These are phyloP conservation scores for Amblyraja radiata DNA, from an alignment of 2,797 vertebrate species.

Conservation along the genomic window DNA sequence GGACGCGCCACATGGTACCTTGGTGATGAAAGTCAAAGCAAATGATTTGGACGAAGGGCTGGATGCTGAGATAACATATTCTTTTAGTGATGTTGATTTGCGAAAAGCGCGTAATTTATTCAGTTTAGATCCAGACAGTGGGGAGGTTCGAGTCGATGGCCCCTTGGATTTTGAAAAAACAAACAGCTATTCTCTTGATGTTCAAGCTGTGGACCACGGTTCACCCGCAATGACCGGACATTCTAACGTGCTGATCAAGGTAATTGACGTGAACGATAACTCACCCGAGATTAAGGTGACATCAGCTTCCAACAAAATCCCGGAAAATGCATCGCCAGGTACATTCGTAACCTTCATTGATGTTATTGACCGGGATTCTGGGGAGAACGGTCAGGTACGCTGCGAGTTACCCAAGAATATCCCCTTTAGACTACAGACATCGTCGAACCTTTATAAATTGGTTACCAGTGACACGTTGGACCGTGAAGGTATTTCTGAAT, in stretches of 20 bases:
- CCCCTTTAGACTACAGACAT: background rate
- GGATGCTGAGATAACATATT: too few species aligned
- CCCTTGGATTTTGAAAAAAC: constrained; percentile 68
- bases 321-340: constrained; percentile 59
- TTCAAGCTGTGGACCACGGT: constrained; percentile 17
- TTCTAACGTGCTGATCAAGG: constrained; percentile 57
- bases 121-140: constrained; percentile 57
- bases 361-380: background rate
- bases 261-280: constrained; percentile 69
- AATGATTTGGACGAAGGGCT: too few species aligned
- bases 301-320: constrained; percentile 58
- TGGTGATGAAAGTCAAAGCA: too few species aligned
- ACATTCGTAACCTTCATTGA: constrained; percentile 52
- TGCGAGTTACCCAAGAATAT: background rate
- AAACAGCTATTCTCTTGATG: constrained; percentile 55
- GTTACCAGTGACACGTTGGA: background rate
- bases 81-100: too few species aligned
- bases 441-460: background rate
- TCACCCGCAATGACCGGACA: background rate
- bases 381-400: background rate
- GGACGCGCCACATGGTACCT: too few species aligned
- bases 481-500: background rate
- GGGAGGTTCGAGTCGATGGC: constrained; percentile 63
- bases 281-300: constrained; percentile 60
- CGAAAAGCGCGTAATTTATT: constrained; percentile 61